Conservation (phyloP, 2,113 vertebrate genomes). For the Sebastes fasciatus region DNA sequence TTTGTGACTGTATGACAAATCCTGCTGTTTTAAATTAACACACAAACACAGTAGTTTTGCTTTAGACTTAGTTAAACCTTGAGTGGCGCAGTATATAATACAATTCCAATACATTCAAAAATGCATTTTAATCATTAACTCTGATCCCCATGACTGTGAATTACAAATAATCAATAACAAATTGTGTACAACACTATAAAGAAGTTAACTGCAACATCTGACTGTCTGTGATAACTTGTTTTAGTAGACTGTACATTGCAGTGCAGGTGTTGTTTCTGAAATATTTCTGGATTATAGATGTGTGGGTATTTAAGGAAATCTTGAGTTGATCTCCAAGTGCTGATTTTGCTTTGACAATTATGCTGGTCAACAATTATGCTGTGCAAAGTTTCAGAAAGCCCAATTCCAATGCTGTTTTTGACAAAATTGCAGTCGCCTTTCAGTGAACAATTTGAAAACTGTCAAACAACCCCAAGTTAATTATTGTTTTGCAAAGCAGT, state of each 20-base stretch:
- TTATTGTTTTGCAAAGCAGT: slow-evolving; percentile 7
- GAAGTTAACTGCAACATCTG: background rate
- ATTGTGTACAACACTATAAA: background rate
- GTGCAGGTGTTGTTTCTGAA: background rate
- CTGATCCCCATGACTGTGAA: background rate
- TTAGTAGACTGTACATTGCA: background rate
- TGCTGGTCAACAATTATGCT: background rate
- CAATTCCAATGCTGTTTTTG: background rate
- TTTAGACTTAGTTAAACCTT: background rate
- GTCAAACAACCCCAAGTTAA: background rate
- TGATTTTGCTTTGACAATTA: background rate
- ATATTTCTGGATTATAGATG: background rate
- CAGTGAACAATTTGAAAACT: background rate
- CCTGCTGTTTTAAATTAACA: background rate
- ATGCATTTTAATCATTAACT: background rate
- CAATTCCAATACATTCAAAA: background rate
- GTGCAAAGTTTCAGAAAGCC: background rate
- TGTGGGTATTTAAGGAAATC: background rate
- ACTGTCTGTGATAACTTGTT: background rate
- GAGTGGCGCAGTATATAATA: background rate
- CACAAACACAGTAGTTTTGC: background rate
- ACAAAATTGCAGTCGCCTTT: background rate
- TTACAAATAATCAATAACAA: background rate
- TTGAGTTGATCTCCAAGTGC: background rate
- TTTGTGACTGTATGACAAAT: background rate